Evolutionary conservation across 2,113 vertebrate genomes (phyloP).

Genomic region (Rhombomys opimus): DNA sequence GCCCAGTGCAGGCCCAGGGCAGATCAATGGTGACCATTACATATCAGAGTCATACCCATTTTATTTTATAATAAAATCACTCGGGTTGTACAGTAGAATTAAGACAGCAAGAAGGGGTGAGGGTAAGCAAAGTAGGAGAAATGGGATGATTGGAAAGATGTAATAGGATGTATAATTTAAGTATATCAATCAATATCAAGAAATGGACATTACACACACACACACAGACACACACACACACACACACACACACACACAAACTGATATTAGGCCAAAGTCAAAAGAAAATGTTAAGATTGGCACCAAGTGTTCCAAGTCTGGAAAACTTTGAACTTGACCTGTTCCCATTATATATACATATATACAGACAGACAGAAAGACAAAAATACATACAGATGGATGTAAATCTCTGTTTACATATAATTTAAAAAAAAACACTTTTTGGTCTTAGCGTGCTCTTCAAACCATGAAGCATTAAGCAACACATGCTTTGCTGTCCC

Average conservation of each 20-base stretch:
- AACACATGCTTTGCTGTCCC: not conserved
- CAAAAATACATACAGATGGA: too few species aligned
- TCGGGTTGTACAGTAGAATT: not conserved
- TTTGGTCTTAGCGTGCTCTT: not conserved
- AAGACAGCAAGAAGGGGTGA: not conserved
- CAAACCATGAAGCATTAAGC: not conserved
- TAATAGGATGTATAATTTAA: not conserved
- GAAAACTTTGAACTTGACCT: conserved; percentile 14
- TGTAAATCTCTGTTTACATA: not conserved
- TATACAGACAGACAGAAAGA: not conserved
- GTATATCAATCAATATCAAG: not conserved
- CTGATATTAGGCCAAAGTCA: not conserved
- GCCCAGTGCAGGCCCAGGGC: too few species aligned
- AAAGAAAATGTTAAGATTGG: not conserved
- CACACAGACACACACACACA: too few species aligned
- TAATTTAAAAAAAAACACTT: not conserved
- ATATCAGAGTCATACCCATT: not conserved
- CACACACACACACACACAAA: not conserved
- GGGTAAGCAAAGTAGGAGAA: not conserved
- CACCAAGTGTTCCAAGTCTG: not conserved
- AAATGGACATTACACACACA: not conserved
- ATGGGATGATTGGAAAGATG: not conserved
- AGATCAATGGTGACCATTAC: not conserved
- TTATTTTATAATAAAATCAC: conserved; percentile 10
- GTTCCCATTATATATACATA: not conserved